Evolutionary conservation across 2,797 vertebrate species (phyloP).

Genomic region (Phalanger gymnotis): DNA sequence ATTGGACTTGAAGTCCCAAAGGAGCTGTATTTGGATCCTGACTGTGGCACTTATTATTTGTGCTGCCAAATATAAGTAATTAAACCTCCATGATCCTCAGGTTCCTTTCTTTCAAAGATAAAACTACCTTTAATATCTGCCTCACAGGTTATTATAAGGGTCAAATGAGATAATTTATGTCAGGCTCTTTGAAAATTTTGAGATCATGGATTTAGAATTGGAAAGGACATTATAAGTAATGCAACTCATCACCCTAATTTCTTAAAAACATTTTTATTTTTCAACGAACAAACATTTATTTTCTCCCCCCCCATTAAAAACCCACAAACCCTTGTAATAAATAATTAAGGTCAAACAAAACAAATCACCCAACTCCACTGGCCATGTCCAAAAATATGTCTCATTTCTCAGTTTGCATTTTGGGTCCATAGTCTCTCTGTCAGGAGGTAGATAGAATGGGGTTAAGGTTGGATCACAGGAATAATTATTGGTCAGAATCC

Average conservation of each 20-base stretch:
- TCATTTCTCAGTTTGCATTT: not conserved
- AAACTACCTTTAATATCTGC: not conserved
- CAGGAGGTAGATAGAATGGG: not conserved
- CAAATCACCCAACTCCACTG: not conserved
- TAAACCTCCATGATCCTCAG: not conserved
- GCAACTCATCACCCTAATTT: not conserved
- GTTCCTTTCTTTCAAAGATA: not conserved
- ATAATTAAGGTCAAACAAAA: not conserved
- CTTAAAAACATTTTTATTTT: not conserved
- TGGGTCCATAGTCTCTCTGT: not conserved
- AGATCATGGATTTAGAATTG: not conserved
- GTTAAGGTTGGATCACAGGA: not conserved
- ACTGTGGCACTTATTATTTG: not conserved
- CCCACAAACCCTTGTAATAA: not conserved
- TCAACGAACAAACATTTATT: not conserved
- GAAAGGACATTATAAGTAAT: not conserved
- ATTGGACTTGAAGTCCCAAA: not conserved
- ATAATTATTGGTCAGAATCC: not conserved
- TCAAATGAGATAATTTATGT: not conserved
- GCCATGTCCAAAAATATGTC: not conserved
- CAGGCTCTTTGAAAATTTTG: not conserved
- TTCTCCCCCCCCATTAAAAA: not conserved
- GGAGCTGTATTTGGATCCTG: not conserved
- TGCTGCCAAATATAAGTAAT: not conserved
- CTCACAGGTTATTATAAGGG: not conserved